Evolutionary conservation across 2,888 invertebrate genomes (phyloP).

Genomic region (Drosophila anomalata): DNA sequence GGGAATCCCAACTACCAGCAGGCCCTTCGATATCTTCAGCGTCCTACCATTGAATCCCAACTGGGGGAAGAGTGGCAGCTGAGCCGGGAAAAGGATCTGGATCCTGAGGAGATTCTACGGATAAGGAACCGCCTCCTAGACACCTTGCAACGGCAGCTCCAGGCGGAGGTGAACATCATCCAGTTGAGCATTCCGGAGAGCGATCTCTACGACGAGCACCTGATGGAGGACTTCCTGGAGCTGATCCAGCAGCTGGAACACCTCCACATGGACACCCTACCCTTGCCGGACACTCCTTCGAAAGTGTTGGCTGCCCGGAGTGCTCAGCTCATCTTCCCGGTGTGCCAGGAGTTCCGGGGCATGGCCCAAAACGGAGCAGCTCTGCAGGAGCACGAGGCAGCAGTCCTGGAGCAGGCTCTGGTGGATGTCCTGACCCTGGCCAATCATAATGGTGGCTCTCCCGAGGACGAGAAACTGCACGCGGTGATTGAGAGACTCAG

Average conservation of each 20-base stretch:
- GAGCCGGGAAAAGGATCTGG: slow-evolving; percentile 37
- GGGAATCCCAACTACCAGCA: slow-evolving; percentile 52
- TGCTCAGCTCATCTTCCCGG: slow-evolving; percentile 75
- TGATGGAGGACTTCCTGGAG: slow-evolving; percentile 73
- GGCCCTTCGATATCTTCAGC: slow-evolving; percentile 50
- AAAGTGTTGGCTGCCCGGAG: slow-evolving; percentile 75
- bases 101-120: slow-evolving; percentile 27
- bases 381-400: slow-evolving; percentile 51
- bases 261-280: slow-evolving; percentile 54
- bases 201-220: slow-evolving; percentile 77
- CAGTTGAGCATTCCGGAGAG: slow-evolving; percentile 79
- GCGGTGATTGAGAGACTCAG: slow-evolving; percentile 68
- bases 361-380: slow-evolving; percentile 46
- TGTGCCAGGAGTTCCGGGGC: slow-evolving; percentile 66
- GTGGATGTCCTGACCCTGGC: slow-evolving; percentile 69
- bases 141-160: slow-evolving; percentile 68
- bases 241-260: slow-evolving; percentile 57
- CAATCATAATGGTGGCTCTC: slow-evolving; percentile 34
- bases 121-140: slow-evolving; percentile 56
- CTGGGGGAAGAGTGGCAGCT: slow-evolving; percentile 52
- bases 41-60: slow-evolving; percentile 53
- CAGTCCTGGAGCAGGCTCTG: slow-evolving; percentile 56
- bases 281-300: slow-evolving; percentile 68
- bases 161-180: slow-evolving; percentile 76
- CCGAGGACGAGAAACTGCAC: slow-evolving; percentile 52